Evolutionary conservation across 1,140 invertebrate species (phyloP).

Genomic region (Drosophila santomea): DNA sequence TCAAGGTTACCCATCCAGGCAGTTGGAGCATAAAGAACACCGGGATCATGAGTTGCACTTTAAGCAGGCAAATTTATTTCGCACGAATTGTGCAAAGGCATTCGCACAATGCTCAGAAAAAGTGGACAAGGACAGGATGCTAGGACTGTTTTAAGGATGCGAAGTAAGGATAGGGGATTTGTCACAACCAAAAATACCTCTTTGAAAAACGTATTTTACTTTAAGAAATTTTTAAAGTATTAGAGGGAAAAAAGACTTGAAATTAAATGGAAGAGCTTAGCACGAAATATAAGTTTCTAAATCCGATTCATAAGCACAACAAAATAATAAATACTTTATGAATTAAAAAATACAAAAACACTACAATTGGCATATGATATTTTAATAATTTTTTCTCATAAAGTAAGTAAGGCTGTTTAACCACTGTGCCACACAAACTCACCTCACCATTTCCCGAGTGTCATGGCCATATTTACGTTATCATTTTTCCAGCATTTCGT

Average conservation of each 20-base stretch:
- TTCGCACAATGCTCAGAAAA: constrained; percentile 40
- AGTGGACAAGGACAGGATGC: constrained; percentile 28
- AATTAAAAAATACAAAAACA: too few relatives aligned
- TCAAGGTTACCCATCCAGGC: constrained; percentile 53
- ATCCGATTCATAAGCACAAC: too few relatives aligned
- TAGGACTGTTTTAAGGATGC: background rate
- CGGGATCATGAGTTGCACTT: constrained; percentile 66
- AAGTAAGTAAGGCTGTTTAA: too few relatives aligned
- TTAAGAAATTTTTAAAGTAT: background rate
- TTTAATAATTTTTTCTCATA: too few relatives aligned
- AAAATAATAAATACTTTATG: too few relatives aligned
- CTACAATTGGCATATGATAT: too few relatives aligned
- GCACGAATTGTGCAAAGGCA: constrained; percentile 65
- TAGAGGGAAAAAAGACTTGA: background rate
- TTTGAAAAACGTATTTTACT: too few relatives aligned
- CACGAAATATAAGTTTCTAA: too few relatives aligned
- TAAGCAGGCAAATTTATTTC: constrained; percentile 72
- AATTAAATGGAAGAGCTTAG: too few relatives aligned
- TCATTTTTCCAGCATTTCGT: constrained; percentile 74
- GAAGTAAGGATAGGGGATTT: background rate
- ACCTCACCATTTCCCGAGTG: constrained; percentile 23
- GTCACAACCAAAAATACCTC: too few relatives aligned
- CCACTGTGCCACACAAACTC: constrained; percentile 9
- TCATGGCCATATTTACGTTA: constrained; percentile 69
- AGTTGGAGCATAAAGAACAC: constrained; percentile 23